phyloP scores from a whole-genome alignment of 2,113 vertebrate species.

The Herpailurus yagouaroundi region DNA sequence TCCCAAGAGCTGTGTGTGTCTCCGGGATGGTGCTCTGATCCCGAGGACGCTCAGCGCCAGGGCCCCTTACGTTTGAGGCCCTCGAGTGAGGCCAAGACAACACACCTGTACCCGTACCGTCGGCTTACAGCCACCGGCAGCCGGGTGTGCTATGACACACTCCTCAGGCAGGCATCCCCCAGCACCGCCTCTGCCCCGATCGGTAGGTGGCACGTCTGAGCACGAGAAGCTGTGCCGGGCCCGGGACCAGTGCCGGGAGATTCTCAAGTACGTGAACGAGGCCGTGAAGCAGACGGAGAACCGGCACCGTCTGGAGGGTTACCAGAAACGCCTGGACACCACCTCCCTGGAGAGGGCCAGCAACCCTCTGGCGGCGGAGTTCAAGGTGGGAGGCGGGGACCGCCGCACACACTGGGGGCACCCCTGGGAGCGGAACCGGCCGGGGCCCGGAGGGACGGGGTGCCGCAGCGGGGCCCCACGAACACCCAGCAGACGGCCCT shows the following conservation, averaged over 20 bases:
- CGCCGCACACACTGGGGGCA: rapidly evolving
- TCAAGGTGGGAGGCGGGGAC: conserved; percentile 87
- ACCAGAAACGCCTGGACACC: conserved; percentile 93
- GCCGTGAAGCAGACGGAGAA: conserved; percentile 92
- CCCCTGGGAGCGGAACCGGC: background rate
- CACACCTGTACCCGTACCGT: rapidly evolving
- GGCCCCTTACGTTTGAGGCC: rapidly evolving
- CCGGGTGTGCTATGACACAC: background rate
- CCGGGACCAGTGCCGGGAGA: conserved; percentile 91
- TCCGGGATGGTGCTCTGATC: background rate
- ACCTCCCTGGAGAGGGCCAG: conserved; percentile 87
- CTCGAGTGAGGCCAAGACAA: background rate
- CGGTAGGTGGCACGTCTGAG: conserved; percentile 86
- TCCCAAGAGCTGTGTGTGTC: background rate
- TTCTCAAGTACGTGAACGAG: conserved; percentile 93
- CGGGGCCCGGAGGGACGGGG: background rate
- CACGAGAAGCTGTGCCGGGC: conserved; percentile 89
- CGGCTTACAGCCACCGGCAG: background rate
- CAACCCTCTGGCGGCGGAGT: conserved; percentile 89
- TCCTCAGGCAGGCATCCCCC: background rate
- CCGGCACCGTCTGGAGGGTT: conserved; percentile 89
- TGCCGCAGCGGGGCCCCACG: rapidly evolving
- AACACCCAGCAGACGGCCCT: background rate
- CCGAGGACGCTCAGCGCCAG: background rate
- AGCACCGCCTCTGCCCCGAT: rapidly evolving